Conservation (phyloP, 2,797 vertebrate genomes). For the Halcyon leucocephala region DNA sequence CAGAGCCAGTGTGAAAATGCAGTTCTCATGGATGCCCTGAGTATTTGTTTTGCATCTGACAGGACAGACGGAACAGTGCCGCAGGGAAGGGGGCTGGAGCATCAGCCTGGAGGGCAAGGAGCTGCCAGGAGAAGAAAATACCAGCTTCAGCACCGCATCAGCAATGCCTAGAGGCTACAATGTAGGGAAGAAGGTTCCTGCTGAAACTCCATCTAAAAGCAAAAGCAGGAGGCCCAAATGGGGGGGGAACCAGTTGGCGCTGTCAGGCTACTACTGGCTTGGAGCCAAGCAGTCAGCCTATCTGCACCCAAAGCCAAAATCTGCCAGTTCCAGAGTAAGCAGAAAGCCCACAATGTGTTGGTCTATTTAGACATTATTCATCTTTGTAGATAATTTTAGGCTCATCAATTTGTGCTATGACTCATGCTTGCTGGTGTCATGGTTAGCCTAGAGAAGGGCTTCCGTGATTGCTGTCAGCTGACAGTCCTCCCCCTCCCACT, state of each 20-base stretch:
- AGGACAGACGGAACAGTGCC: slow-evolving; percentile 6
- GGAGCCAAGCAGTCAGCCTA: background rate
- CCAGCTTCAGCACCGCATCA: background rate
- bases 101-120: slow-evolving; percentile 12
- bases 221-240: background rate
- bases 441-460: slow-evolving; percentile 37
- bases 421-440: slow-evolving; percentile 49
- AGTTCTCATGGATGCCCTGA: slow-evolving; percentile 40
- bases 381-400: slow-evolving; percentile 45
- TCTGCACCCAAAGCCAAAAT: background rate
- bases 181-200: background rate
- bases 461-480: slow-evolving; percentile 50
- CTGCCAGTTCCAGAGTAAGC: slow-evolving; percentile 8
- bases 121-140: slow-evolving; percentile 21
- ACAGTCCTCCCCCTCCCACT: background rate
- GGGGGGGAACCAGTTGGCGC: background rate
- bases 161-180: background rate
- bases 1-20: slow-evolving; percentile 59
- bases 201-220: background rate
- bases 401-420: slow-evolving; percentile 45
- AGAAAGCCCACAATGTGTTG: background rate
- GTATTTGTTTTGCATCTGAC: slow-evolving; percentile 52
- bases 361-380: slow-evolving; percentile 5
- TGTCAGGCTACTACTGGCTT: background rate
- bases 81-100: slow-evolving; percentile 2